phyloP scores from a whole-genome alignment of 2,113 vertebrate species.

The Eudorcas thomsonii region DNA sequence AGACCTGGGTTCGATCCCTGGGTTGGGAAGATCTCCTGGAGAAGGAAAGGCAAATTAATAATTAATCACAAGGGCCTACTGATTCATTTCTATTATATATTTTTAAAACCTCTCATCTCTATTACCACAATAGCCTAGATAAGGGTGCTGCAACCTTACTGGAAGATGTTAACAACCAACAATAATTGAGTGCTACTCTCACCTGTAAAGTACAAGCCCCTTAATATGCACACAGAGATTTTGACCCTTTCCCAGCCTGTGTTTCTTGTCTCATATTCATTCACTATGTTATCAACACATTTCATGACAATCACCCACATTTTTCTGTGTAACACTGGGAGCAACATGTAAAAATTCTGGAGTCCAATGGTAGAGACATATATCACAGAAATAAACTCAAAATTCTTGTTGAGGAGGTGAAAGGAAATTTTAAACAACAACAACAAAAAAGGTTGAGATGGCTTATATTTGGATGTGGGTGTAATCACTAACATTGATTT shows the following conservation, averaged over 20 bases:
- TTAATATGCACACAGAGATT: neutral
- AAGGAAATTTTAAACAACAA: neutral
- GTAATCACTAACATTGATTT: neutral
- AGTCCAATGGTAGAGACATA: neutral
- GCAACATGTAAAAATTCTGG: neutral
- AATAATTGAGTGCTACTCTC: neutral
- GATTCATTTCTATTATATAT: neutral
- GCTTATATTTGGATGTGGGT: neutral
- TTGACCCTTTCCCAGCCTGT: neutral
- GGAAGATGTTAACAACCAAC: neutral
- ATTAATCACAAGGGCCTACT: neutral
- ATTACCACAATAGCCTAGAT: neutral
- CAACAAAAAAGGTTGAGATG: neutral
- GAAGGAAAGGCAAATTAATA: neutral
- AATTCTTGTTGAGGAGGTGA: neutral
- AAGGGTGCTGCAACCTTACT: neutral
- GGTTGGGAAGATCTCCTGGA: neutral
- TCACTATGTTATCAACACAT: neutral
- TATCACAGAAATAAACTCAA: neutral
- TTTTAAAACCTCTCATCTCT: neutral
- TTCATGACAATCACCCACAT: no score
- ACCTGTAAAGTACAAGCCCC: neutral
- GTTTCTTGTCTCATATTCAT: neutral
- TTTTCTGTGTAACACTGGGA: neutral
- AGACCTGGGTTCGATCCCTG: neutral